These are phyloP conservation scores for Octopus bimaculoides DNA, from an alignment of 1,140 invertebrate species.

Conservation along the genomic window DNA sequence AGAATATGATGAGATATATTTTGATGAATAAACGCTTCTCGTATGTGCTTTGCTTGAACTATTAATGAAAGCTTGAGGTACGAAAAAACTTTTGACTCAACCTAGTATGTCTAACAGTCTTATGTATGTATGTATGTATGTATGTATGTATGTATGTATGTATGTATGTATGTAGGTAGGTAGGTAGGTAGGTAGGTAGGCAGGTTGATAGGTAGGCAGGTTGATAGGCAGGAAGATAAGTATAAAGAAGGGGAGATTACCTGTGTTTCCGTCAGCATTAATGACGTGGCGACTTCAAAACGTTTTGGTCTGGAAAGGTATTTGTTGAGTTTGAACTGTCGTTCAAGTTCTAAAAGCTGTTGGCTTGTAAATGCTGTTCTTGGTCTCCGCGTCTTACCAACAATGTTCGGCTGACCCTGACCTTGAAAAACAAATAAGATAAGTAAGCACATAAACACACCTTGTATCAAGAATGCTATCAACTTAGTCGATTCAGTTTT, in stretches of 20 bases:
- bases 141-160: not conserved
- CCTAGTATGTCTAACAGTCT: not conserved
- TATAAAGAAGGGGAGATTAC: slow-evolving; percentile 58
- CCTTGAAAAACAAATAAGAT: slow-evolving; percentile 31
- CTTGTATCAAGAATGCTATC: no score
- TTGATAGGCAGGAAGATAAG: not conserved
- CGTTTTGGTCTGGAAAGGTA: slow-evolving; percentile 96
- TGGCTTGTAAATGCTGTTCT: slow-evolving; percentile 97
- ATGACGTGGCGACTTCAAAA: slow-evolving; percentile 96
- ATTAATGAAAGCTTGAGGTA: no score
- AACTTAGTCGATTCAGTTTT: no score
- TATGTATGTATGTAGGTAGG: not conserved
- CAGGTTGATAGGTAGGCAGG: not conserved
- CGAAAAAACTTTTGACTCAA: no score
- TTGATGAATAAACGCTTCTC: no score
- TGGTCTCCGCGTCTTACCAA: slow-evolving; percentile 90
- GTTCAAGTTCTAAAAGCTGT: slow-evolving; percentile 94
- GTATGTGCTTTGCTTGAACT: no score
- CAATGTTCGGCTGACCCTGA: slow-evolving; percentile 38
- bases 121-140: slow-evolving; percentile 11
- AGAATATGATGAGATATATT: no score
- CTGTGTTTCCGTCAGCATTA: slow-evolving; percentile 98
- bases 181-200: not conserved
- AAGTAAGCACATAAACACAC: no score
- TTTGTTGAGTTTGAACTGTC: slow-evolving; percentile 98